Evolutionary conservation across 2,797 vertebrate genomes (phyloP).

Genomic region (Sorex maritimensis): DNA sequence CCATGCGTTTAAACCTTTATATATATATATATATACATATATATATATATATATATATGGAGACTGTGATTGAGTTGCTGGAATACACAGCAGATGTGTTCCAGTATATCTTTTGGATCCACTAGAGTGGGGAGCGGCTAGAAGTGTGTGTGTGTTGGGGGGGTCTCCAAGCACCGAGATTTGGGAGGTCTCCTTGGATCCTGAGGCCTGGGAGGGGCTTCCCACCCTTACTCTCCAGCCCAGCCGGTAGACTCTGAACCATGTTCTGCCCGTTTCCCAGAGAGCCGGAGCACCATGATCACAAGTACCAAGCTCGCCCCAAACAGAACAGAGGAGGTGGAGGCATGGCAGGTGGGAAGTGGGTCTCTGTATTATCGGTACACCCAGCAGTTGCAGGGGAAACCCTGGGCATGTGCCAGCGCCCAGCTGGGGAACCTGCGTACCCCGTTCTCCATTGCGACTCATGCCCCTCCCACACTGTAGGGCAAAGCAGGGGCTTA

Average conservation of each 20-base stretch:
- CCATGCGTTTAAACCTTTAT: too few species aligned
- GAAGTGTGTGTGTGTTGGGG: neutral
- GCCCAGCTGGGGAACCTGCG: neutral
- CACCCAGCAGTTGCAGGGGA: neutral
- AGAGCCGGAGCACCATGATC: neutral
- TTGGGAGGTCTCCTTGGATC: neutral
- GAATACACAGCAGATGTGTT: too few species aligned
- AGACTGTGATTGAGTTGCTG: too few species aligned
- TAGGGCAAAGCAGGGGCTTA: neutral
- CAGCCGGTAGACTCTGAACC: neutral
- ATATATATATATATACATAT: too few species aligned
- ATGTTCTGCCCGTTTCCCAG: neutral
- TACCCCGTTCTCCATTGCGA: accelerated
- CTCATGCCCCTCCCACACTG: neutral
- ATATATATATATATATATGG: too few species aligned
- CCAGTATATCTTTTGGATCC: too few species aligned
- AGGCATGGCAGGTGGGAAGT: neutral
- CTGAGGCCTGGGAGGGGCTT: neutral
- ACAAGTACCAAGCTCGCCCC: too few species aligned
- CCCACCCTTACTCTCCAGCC: accelerated
- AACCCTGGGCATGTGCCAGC: too few species aligned
- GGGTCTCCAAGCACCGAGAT: neutral
- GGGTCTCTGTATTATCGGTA: neutral
- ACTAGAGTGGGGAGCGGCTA: accelerated
- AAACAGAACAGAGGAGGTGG: too few species aligned